phyloP scores from a whole-genome alignment of 2,888 invertebrate species.

The Tromatobia lineatoria region DNA sequence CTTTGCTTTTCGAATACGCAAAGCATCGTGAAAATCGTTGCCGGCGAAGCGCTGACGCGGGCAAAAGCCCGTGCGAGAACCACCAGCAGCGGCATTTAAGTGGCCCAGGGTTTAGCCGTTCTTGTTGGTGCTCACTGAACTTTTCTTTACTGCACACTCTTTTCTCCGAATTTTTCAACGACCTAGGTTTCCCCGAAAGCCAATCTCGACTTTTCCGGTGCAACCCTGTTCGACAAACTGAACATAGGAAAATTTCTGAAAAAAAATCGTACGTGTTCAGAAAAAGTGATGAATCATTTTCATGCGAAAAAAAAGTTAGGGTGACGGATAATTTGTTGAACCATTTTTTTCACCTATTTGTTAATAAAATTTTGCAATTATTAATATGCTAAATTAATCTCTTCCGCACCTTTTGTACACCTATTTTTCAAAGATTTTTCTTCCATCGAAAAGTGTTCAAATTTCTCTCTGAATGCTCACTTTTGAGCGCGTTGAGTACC shows the following conservation, averaged over 20 bases:
- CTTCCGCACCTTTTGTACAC: too few species aligned
- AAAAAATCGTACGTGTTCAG: too few species aligned
- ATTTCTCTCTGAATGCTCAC: too few species aligned
- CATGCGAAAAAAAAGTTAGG: too few species aligned
- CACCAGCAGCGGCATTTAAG: constrained; percentile 30
- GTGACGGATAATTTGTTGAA: too few species aligned
- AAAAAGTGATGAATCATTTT: too few species aligned
- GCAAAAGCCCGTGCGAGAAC: constrained; percentile 37
- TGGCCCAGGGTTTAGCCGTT: constrained; percentile 22
- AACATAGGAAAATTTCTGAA: background rate
- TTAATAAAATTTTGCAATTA: too few species aligned
- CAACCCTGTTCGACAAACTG: constrained; percentile 6
- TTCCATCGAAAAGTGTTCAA: too few species aligned
- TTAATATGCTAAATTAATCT: too few species aligned
- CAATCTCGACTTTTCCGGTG: constrained; percentile 7
- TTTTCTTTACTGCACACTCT: constrained; percentile 36
- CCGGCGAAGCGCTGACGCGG: constrained; percentile 52
- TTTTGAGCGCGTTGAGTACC: too few species aligned
- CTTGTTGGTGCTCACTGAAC: background rate
- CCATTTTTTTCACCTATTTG: too few species aligned
- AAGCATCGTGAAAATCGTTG: constrained; percentile 51
- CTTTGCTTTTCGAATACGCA: constrained; percentile 31
- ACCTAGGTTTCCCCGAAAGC: constrained; percentile 6
- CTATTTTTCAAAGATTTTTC: too few species aligned
- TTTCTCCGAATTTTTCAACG: constrained; percentile 51